Conservation (phyloP, 2,888 invertebrate genomes). For the Metalampra italica region DNA sequence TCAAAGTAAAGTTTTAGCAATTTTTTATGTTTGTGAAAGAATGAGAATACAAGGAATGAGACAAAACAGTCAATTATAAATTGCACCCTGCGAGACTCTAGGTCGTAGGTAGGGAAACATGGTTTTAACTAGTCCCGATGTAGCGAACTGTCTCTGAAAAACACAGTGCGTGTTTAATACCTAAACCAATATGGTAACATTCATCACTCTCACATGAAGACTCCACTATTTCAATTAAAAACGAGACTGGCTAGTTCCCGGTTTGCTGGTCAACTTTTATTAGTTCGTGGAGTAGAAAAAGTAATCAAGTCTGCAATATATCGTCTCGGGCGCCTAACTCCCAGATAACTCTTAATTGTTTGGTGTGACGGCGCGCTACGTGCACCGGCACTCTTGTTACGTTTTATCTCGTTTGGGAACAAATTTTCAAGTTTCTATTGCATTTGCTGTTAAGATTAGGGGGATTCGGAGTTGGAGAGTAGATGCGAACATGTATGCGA, state of each 20-base stretch:
- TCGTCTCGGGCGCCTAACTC: constrained; percentile 47
- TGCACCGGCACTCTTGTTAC: constrained; percentile 25
- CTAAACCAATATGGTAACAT: background rate
- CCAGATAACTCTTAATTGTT: constrained; percentile 65
- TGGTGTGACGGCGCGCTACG: constrained; percentile 44
- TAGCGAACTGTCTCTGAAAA: no score
- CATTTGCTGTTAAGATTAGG: constrained; percentile 24
- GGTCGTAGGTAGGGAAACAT: background rate
- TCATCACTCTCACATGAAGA: constrained; percentile 22
- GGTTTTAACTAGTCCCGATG: background rate
- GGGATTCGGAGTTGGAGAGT: background rate
- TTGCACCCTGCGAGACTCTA: no score
- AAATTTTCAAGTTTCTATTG: constrained; percentile 37
- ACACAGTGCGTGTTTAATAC: no score
- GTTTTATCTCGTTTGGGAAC: constrained; percentile 35
- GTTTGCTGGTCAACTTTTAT: constrained; percentile 69
- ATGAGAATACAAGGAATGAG: no score
- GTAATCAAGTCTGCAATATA: constrained; percentile 67
- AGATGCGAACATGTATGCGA: background rate
- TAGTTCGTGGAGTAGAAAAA: constrained; percentile 62
- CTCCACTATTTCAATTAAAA: constrained; percentile 60
- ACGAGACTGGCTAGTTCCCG: constrained; percentile 43
- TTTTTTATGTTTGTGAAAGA: no score
- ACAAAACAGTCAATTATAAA: no score
- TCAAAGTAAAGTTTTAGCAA: no score